Base-by-base conservation (phyloP, 2,888 invertebrate genomes). In the Boloria selene region DNA sequence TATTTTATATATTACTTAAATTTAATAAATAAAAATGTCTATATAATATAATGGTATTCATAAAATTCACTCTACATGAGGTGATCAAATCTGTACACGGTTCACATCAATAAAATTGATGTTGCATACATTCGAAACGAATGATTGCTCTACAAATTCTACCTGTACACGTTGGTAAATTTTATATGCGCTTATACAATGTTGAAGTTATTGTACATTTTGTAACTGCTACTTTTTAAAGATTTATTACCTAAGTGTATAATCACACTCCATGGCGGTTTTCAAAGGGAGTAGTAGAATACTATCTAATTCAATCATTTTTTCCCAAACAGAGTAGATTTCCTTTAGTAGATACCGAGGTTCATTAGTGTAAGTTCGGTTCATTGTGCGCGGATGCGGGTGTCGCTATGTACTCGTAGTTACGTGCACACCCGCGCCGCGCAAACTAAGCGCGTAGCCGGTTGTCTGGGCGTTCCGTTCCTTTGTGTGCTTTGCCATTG, bases 401-500 rank as follows among this genome's bases (percentile, higher is more conserved):
- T 70, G 73, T 72, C 65, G 69, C 63, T 70, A 49, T 63, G 68
- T 58, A 38, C 61, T 64, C 63, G 54, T 38, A 61, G 78, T 75
- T 77, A 80, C 68, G 70, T 69, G 69, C 72, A 65, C 70, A 70
- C 73, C 70, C 64, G 64, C 67, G 58, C 68, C 65, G 70, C 67
- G 65, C 72, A 67, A 72, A 72, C 71, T 70, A 70, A 71, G 59
- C 71, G 78, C 78, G 77, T 78, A 79, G 76, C 79, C 77, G 79
- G 81, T 80, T 79, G 83, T 80, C 78, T 79, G 79, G 79, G 76
- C 76, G 79, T 82, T 81, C 83, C 83, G 82, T 77, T 81, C 82
- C 87, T 87, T 90, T 90, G 88, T 91, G 84, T 82, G 78, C 80
- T 61, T 61, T 66, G 78, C 87, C 85, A 90, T 92, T 91, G 90